Evolutionary conservation across 2,888 invertebrate genomes (phyloP), one percentile per base, ranked within the genome.

Genomic region (Synanthedon tipuliformis): DNA sequence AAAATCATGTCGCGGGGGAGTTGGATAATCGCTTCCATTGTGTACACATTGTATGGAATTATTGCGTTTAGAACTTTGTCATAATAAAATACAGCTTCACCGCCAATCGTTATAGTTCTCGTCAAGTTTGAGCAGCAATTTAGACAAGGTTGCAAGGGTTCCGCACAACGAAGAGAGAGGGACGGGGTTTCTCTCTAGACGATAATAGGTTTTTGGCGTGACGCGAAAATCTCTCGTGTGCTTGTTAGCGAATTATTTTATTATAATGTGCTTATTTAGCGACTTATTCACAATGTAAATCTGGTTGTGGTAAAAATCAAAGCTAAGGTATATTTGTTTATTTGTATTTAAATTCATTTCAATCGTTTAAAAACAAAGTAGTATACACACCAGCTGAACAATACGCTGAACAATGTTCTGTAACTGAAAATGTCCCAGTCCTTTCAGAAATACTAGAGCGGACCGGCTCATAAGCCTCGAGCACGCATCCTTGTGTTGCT

Each of bases 1-100:
- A 85, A 84, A 87, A 84, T 85, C 83, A 82, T 83, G 78, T 79
- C 76, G 79, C 78, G 72, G 71, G 84, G 84, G 85, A 79, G 81
- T 79, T 78, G 81, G 79, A 71, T 77, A 85, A 86, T 84, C 81
- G 83, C 74, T 76, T 78, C 79, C 70, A 83, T 84, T 84, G 83
- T 86, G 71, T 81, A 78, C 78, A 80, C 78, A 81, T 74, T 82
- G 81, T 75, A 75, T 68, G 69, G 60, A 68, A 69, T 69, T 71
- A 78, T 77, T 67, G 69, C 66, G 66, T 73, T 70, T 77, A 64
- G 70, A 74, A 81, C 81, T 65, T 57, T 83, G 73, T 79, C 82
- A 56, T 61, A 71, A 54, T 78, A 59, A 64, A 52, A 53, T 56
- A 50, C 55, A 55, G 50, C 52, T 51, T 52, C 51, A 50, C 56